Conservation (phyloP, 1,140 invertebrate genomes). For the Steinernema khuongi region DNA sequence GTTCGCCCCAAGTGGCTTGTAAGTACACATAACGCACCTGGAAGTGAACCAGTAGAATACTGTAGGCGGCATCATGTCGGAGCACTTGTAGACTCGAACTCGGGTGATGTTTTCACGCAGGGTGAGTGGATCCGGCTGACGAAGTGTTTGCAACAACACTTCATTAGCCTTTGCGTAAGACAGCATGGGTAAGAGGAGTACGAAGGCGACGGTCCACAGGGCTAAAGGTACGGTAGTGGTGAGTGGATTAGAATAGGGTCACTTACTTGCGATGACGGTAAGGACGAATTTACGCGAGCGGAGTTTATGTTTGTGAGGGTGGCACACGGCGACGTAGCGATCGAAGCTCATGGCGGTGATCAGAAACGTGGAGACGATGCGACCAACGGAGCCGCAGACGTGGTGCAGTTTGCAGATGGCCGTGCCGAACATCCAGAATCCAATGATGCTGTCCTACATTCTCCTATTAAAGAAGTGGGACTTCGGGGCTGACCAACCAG, state of each 20-base stretch:
- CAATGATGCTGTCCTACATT: constrained; percentile 55
- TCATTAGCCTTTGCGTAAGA: constrained; percentile 54
- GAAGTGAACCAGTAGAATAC: constrained; percentile 57
- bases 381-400: constrained; percentile 52
- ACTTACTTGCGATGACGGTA: constrained; percentile 28
- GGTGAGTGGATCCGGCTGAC: constrained; percentile 30
- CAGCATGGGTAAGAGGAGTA: constrained; percentile 55
- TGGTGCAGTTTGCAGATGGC: constrained; percentile 53
- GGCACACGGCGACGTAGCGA: constrained; percentile 62
- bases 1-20: too few species aligned
- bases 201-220: constrained; percentile 50
- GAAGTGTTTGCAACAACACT: constrained; percentile 50
- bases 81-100: constrained; percentile 55
- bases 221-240: constrained; percentile 36
- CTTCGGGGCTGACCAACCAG: constrained; percentile 34
- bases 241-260: neutral
- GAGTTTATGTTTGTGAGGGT: constrained; percentile 55
- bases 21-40: constrained; percentile 25
- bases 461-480: neutral
- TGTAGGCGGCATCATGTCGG: constrained; percentile 51
- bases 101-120: constrained; percentile 45
- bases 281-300: constrained; percentile 41
- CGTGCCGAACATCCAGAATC: constrained; percentile 58
- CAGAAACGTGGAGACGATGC: constrained; percentile 61
- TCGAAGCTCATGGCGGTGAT: constrained; percentile 62